A percentile compares a stretch with the other conserved stretches of the same genome.
Evolutionary conservation across 2,797 vertebrate genomes (phyloP).

Genomic region (Chromis chromis): DNA sequence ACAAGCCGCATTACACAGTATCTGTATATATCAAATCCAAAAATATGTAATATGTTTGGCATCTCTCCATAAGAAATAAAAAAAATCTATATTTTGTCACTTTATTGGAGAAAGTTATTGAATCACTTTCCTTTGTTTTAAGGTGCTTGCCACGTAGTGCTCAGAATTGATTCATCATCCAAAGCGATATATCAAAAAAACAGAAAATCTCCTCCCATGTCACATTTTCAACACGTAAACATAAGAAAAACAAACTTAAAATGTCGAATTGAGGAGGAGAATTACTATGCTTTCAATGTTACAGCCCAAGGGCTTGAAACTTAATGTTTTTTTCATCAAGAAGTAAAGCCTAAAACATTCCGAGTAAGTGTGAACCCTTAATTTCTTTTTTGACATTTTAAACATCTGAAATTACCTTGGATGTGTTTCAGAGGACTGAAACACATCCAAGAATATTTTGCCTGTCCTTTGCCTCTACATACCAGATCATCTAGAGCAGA

Average conservation of each 20-base stretch:
- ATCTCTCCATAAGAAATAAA: too few relatives aligned
- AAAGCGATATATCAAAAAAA: background rate
- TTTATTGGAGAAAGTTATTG: too few relatives aligned
- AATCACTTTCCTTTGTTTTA: too few relatives aligned
- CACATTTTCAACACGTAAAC: background rate
- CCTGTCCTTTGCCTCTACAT: conserved; percentile 3
- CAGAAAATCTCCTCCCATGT: background rate
- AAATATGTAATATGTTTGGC: too few relatives aligned
- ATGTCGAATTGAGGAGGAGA: background rate
- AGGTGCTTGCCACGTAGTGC: too few relatives aligned
- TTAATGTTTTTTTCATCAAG: conserved; percentile 7
- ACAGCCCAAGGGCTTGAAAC: background rate
- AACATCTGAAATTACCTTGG: conserved; percentile 14
- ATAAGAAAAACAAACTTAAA: background rate
- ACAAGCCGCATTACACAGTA: too few relatives aligned
- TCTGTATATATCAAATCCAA: too few relatives aligned
- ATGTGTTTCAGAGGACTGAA: background rate
- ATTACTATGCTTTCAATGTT: background rate
- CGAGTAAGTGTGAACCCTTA: background rate
- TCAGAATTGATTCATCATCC: too few relatives aligned
- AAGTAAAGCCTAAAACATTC: conserved; percentile 2
- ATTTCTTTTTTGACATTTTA: conserved; percentile 16
- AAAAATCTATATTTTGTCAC: too few relatives aligned
- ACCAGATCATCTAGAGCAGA: conserved; percentile 19
- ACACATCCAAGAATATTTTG: conserved; percentile 16